Evolutionary conservation across 2,113 vertebrate species (phyloP).

Genomic region (Microcebus murinus): DNA sequence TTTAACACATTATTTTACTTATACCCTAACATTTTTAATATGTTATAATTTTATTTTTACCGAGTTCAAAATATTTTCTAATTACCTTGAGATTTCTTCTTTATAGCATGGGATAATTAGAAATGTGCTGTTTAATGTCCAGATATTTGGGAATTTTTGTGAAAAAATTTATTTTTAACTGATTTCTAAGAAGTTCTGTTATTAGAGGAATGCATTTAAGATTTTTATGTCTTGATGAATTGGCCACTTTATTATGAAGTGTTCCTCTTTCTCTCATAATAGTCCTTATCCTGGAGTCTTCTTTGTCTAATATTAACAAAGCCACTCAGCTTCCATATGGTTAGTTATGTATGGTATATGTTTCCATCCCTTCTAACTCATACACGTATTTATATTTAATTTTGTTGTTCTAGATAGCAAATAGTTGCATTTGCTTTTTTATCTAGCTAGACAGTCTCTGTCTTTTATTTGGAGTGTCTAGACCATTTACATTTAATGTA

Average conservation of each 20-base stretch:
- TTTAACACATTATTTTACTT: background rate
- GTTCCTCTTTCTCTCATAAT: background rate
- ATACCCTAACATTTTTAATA: background rate
- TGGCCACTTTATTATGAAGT: background rate
- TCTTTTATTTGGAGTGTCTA: background rate
- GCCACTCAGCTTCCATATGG: background rate
- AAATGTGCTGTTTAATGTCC: conserved; percentile 14
- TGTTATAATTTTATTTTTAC: background rate
- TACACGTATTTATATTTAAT: background rate
- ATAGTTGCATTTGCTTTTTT: background rate
- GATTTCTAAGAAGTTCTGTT: background rate
- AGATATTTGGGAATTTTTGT: background rate
- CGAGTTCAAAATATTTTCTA: background rate
- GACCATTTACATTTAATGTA: conserved; percentile 19
- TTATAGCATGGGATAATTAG: background rate
- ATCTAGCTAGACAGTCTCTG: background rate
- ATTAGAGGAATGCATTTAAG: background rate
- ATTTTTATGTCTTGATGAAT: background rate
- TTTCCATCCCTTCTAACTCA: background rate
- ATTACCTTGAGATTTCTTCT: conserved; percentile 10
- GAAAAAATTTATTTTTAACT: background rate
- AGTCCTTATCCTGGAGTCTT: background rate
- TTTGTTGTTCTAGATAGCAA: background rate
- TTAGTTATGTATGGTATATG: background rate
- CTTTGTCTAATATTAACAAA: background rate